Conservation (phyloP, 2,797 vertebrate species). For the Pogonophryne albipinna region DNA sequence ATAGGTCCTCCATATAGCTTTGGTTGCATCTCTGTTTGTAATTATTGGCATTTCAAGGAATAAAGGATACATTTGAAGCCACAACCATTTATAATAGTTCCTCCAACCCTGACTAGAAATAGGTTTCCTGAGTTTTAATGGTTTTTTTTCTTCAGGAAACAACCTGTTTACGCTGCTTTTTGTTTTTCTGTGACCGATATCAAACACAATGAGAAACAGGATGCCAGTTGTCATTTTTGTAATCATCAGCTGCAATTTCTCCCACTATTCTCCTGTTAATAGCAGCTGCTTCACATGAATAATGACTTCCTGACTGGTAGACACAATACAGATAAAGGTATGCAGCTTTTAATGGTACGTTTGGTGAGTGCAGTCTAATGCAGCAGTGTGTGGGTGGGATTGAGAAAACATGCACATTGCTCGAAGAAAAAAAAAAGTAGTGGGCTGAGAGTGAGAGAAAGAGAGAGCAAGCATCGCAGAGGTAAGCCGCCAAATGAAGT, state of each 20-base stretch:
- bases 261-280: conserved; percentile 39
- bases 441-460: conserved; percentile 28
- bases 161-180: conserved; percentile 12
- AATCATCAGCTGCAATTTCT: conserved; percentile 35
- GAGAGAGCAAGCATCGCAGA: conserved; percentile 20
- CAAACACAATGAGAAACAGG: conserved; percentile 9
- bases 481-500: conserved; percentile 48
- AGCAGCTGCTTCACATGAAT: conserved; percentile 41
- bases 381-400: conserved; percentile 59
- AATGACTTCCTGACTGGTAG: conserved; percentile 47
- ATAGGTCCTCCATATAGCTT: neutral
- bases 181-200: conserved; percentile 16
- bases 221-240: conserved; percentile 31
- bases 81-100: neutral
- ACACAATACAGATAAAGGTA: conserved; percentile 28
- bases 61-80: neutral
- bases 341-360: conserved; percentile 17
- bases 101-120: neutral
- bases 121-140: neutral
- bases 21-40: neutral
- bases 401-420: conserved; percentile 53
- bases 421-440: conserved; percentile 22
- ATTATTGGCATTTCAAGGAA: neutral
- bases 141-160: conserved; percentile 20
- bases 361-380: conserved; percentile 21